Base-by-base conservation (phyloP, 2,888 invertebrate species). In the Synanthedon vespiformis region DNA sequence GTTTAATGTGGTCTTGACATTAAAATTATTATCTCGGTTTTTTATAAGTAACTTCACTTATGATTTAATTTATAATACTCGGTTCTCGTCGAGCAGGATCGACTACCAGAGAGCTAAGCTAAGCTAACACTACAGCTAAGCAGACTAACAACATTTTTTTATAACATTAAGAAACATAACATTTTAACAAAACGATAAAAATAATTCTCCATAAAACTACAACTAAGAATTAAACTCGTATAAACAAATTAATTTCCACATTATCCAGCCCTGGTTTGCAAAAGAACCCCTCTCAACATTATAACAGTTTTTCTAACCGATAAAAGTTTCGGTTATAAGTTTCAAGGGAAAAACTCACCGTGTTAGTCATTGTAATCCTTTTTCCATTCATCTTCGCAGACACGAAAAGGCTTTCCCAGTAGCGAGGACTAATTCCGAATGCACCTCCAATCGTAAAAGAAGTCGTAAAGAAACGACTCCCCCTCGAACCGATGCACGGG, bases 371-470 rank as follows among this genome's bases (percentile, higher is more conserved):
- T 80, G 78, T 86, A 84, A 85, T 83, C 83, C 81, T 83, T 85
- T 86, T 80, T 77, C 74, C 77, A 79, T 80, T 80, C 81, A 74
- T 80, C 77, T 79, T 71, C 63, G 73, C 61, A 81, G 81, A 86
- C 85, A 86, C 75, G 84, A 71, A 85, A 87, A 86, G 72, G 84
- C 85, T 85, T 74, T 85, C 71, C 71, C 76, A 77, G 68, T 68
- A 73, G 73, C 74, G 70, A 71, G 72, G 73, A 77, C 84, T 86
- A 85, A 87, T 87, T 86, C 75, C 75, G 78, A 85, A 87, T 87
- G 87, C 86, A 87, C 84, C 85, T 85, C 77, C 80, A 85, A 83
- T 86, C 85, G 86, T 87, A 87, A 87, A 87, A 86, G 80, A 74
- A 83, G 84, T 84, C 87, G 85, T 87, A 87, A 87, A 87, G 85